phyloP scores from a whole-genome alignment of 2,797 vertebrate genomes.

The Pantherophis vulpinus region DNA sequence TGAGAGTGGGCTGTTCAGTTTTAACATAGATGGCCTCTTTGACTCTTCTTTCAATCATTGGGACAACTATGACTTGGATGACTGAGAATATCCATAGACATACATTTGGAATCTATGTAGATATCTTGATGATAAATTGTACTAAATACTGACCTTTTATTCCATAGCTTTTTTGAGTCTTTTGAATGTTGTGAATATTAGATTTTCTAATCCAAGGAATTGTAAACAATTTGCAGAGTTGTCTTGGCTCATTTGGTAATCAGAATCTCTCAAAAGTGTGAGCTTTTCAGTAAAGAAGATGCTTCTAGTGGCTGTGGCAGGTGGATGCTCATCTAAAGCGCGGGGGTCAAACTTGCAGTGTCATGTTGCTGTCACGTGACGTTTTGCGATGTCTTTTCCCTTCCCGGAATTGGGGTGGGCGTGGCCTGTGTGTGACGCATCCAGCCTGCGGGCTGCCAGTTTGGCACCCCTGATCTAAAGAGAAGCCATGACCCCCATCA shows the following conservation, averaged over 20 bases:
- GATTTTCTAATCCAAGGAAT: not conserved
- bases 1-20: not conserved
- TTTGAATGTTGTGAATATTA: not conserved
- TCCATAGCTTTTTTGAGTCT: not conserved
- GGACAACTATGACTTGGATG: not conserved
- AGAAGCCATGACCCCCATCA: not conserved
- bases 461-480: fast-evolving
- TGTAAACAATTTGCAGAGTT: fast-evolving
- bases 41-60: not conserved
- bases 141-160: fast-evolving
- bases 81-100: not conserved
- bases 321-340: fast-evolving
- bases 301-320: fast-evolving
- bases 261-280: not conserved
- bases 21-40: not conserved
- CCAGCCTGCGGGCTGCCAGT: no score
- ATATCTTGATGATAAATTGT: not conserved
- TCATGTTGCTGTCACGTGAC: no score
- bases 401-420: no score
- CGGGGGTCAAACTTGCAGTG: no score
- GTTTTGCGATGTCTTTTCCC: no score
- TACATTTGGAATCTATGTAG: not conserved
- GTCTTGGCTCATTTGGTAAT: not conserved
- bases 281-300: not conserved
- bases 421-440: no score